These are phyloP conservation scores for Narcine bancroftii DNA, from an alignment of 2,113 vertebrate genomes.

Conservation along the genomic window DNA sequence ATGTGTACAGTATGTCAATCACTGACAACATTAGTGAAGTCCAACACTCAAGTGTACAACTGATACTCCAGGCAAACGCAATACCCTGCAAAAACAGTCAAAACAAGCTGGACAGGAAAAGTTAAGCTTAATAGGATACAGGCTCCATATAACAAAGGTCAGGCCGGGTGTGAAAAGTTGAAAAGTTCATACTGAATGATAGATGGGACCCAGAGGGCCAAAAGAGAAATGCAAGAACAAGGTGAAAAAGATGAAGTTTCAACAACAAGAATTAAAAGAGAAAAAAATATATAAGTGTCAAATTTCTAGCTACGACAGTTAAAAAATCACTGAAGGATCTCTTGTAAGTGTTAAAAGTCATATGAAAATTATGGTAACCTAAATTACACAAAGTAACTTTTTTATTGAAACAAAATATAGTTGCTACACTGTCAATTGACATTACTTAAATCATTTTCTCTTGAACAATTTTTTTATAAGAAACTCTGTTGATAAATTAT, in stretches of 20 bases:
- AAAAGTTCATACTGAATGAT: slow-evolving; percentile 59
- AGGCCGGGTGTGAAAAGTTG: slow-evolving; percentile 51
- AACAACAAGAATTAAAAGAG: slow-evolving; percentile 19
- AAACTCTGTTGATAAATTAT: background rate
- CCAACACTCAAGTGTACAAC: slow-evolving; percentile 39
- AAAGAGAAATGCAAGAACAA: slow-evolving; percentile 18
- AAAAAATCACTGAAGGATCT: slow-evolving; percentile 11
- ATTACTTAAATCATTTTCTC: background rate
- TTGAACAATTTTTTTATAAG: background rate
- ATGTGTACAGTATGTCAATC: slow-evolving; percentile 43
- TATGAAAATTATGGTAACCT: background rate
- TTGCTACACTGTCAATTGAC: background rate
- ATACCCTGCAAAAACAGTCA: slow-evolving; percentile 42
- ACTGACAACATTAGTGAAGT: slow-evolving; percentile 46
- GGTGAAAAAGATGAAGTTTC: slow-evolving; percentile 36
- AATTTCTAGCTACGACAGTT: background rate
- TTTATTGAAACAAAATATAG: background rate
- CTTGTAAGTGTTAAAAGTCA: background rate
- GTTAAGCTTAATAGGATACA: slow-evolving; percentile 33
- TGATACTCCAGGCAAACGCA: slow-evolving; percentile 49
- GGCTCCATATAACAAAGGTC: slow-evolving; percentile 32
- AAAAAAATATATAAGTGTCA: slow-evolving; percentile 18
- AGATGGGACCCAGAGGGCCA: slow-evolving; percentile 42
- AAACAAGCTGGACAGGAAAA: slow-evolving; percentile 29
- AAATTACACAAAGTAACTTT: background rate